Percentiles rank a stretch among this genome's conserved stretches.
phyloP scores from a whole-genome alignment of 2,888 invertebrate genomes.

The Physocephala rufipes region DNA sequence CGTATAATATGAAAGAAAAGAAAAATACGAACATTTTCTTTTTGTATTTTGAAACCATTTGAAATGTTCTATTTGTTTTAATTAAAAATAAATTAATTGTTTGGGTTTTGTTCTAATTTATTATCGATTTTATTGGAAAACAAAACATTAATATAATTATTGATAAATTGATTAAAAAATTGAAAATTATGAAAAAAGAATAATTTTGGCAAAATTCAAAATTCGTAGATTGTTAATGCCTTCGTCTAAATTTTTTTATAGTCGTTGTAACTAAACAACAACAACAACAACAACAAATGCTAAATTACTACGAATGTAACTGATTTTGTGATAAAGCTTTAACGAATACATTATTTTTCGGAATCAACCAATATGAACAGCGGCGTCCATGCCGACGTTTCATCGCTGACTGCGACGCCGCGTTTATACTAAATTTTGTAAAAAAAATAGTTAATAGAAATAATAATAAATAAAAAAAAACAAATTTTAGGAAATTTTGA shows the following conservation, averaged over 20 bases:
- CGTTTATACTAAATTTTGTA: slow-evolving; percentile 58
- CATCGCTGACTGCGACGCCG: slow-evolving; percentile 26
- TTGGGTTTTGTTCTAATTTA: background rate
- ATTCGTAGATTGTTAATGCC: slow-evolving; percentile 63
- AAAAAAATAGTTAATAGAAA: slow-evolving; percentile 56
- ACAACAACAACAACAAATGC: slow-evolving; percentile 47
- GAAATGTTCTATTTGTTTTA: slow-evolving; percentile 4
- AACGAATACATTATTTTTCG: slow-evolving; percentile 58
- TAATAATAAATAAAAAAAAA: slow-evolving; percentile 45
- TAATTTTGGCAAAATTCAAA: slow-evolving; percentile 52
- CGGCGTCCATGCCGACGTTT: slow-evolving; percentile 15
- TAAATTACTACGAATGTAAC: slow-evolving; percentile 65
- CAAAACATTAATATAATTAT: background rate
- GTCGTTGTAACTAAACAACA: slow-evolving; percentile 35
- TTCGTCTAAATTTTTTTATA: slow-evolving; percentile 58
- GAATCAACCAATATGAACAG: slow-evolving; percentile 54
- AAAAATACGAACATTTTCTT: background rate
- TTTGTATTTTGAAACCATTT: background rate
- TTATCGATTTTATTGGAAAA: background rate
- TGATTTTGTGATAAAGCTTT: slow-evolving; percentile 65
- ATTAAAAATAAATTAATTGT: background rate
- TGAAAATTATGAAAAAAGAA: slow-evolving; percentile 45
- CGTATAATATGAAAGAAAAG: background rate
- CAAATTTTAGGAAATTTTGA: slow-evolving; percentile 61
- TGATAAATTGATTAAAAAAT: slow-evolving; percentile 37